A percentile compares a stretch with the other conserved stretches of the same genome.
Evolutionary conservation across 1,140 invertebrate genomes (phyloP).

Genomic region (Tribolium madens): DNA sequence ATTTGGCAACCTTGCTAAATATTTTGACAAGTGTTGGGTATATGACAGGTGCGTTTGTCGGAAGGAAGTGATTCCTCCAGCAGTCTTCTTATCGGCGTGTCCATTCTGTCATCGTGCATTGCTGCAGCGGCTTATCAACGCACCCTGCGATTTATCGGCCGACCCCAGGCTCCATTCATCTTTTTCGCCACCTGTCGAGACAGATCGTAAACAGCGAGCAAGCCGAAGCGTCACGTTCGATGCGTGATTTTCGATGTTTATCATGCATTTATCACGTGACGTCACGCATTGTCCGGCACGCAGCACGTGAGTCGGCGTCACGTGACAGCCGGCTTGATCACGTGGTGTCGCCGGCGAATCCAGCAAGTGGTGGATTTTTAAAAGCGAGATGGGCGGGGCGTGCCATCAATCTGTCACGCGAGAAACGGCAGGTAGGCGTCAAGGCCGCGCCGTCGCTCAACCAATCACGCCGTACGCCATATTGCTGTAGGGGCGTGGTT

Average conservation of each 20-base stretch:
- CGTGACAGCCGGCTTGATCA: too few species aligned
- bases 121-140: conserved; percentile 29
- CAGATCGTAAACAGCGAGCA: conserved; percentile 53
- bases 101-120: conserved; percentile 23
- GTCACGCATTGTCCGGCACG: conserved; percentile 46
- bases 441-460: conserved; percentile 57
- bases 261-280: conserved; percentile 56
- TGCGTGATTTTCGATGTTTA: conserved; percentile 57
- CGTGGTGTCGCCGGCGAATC: conserved; percentile 57
- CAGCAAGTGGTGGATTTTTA: conserved; percentile 60
- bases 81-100: background rate
- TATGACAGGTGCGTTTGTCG: background rate
- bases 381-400: conserved; percentile 53
- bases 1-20: background rate
- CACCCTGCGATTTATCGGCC: conserved; percentile 19
- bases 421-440: conserved; percentile 60
- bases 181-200: conserved; percentile 58
- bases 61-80: background rate
- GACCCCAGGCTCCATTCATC: conserved; percentile 55
- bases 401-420: conserved; percentile 59
- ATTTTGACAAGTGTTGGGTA: background rate
- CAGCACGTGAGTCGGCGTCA: conserved; percentile 52
- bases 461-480: conserved; percentile 63
- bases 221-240: conserved; percentile 7
- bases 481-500: conserved; percentile 62